phyloP scores from a whole-genome alignment of 2,888 invertebrate genomes.

The Amblyjoppa proteus region DNA sequence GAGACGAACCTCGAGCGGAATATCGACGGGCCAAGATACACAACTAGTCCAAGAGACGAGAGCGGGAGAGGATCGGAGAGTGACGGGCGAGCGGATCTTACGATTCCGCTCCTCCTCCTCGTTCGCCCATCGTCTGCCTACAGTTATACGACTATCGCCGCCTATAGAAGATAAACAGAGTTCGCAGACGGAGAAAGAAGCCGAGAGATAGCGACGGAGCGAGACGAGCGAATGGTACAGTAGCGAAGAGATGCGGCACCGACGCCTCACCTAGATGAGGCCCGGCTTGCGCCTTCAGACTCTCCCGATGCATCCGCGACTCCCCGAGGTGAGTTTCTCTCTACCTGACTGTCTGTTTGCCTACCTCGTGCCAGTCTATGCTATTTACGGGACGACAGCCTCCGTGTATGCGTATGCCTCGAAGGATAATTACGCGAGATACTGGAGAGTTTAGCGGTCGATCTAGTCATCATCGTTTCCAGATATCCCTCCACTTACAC shows the following conservation, averaged over 20 bases:
- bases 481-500: slow-evolving; percentile 6
- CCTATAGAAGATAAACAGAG: slow-evolving; percentile 15
- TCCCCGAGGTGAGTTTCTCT: slow-evolving; percentile 16
- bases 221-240: slow-evolving; percentile 6
- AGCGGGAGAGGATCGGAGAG: slow-evolving; percentile 64
- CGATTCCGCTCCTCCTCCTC: slow-evolving; percentile 16
- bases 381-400: slow-evolving; percentile 13
- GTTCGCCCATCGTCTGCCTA: background rate
- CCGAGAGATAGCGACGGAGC: slow-evolving; percentile 22
- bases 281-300: slow-evolving; percentile 7
- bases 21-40: slow-evolving; percentile 83
- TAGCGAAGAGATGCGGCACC: slow-evolving; percentile 8
- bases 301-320: background rate
- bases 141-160: background rate
- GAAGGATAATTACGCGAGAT: slow-evolving; percentile 35
- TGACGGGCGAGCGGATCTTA: slow-evolving; percentile 45
- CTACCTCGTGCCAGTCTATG: slow-evolving; percentile 20
- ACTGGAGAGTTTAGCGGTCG: slow-evolving; percentile 34
- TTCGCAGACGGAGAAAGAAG: slow-evolving; percentile 37
- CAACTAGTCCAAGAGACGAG: slow-evolving; percentile 80
- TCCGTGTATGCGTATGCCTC: slow-evolving; percentile 11
- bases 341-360: slow-evolving; percentile 4
- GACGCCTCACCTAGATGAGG: slow-evolving; percentile 18
- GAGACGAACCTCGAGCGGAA: slow-evolving; percentile 66
- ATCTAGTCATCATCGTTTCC: slow-evolving; percentile 33